Base-by-base conservation (phyloP, 2,888 invertebrate genomes). In the Tyria jacobaeae region DNA sequence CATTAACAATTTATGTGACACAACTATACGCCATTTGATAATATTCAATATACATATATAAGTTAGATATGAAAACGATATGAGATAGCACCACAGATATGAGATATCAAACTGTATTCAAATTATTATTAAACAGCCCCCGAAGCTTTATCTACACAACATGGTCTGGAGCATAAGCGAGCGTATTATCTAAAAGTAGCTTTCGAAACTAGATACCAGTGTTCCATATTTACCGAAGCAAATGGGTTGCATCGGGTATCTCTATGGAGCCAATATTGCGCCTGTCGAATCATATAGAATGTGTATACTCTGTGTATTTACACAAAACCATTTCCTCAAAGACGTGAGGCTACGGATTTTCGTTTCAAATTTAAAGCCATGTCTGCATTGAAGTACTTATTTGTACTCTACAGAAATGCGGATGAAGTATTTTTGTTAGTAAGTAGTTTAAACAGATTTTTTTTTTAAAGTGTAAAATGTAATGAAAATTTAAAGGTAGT, bases 261-360 rank as follows among this genome's bases (percentile, higher is more conserved):
- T 66, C 17, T 60, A 41, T 58, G 66, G n/a, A 66, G 39, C 51
- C 62, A 66, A 70, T 70, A 61, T 70, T 66, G 37, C 60, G 34
- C 47, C 54, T 31, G n/a, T 71, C 44, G 34, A 44, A 34, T 50
- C 10, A 17, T 31, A 49, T 44, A 31, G 12, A 25, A 27, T 14
- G 39, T 44, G 14, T 63, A 49, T 0, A 15, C 63, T 48, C 37
- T 67, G 34, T 51, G 12, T 27, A 31, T 31, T 51, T 51, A 48
- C 48, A 25, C 15, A 27, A 48, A 25, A 21, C 44, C 21, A 44
- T 44, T 44, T 44, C 17, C 21, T 9, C 44, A 17, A 44, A 44
- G 44, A 44, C 44, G 12, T 44, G 44, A n/a, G 5, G 44, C 12
- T 21, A 21, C 21, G 21, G 44, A 44, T 44, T 21, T 44, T 44